Evolutionary conservation across 2,888 invertebrate genomes (phyloP).

Genomic region (Caprella mutica): DNA sequence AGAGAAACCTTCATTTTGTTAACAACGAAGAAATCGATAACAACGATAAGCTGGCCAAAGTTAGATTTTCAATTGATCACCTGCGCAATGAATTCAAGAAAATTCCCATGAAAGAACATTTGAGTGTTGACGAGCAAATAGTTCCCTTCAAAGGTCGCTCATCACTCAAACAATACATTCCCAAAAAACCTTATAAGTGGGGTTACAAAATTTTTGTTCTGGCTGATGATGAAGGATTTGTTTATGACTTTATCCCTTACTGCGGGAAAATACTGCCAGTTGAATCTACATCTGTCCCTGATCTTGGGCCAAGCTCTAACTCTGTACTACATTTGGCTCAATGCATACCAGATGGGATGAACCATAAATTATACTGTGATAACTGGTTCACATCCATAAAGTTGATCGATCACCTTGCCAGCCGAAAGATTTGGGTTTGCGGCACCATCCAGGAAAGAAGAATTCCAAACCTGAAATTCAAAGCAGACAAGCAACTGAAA

Average conservation of each 20-base stretch:
- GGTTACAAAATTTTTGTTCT: slow-evolving; percentile 3
- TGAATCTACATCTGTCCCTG: neutral
- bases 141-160: slow-evolving; percentile 10
- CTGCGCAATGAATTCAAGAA: too few species aligned
- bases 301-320: slow-evolving; percentile 1
- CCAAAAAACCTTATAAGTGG: slow-evolving; percentile 8
- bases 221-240: neutral
- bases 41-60: neutral
- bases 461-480: slow-evolving; percentile 7
- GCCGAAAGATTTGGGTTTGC: slow-evolving; percentile 14
- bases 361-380: neutral
- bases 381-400: slow-evolving; percentile 11
- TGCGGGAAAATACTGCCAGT: slow-evolving; percentile 1
- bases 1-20: slow-evolving; percentile 9
- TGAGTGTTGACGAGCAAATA: slow-evolving; percentile 7
- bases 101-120: neutral
- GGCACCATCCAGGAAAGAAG: slow-evolving; percentile 11
- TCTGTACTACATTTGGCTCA: slow-evolving; percentile 6
- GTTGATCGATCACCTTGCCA: slow-evolving; percentile 12
- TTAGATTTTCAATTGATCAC: slow-evolving; percentile 9
- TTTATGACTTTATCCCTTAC: slow-evolving; percentile 1
- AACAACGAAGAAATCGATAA: slow-evolving; percentile 2
- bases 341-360: neutral
- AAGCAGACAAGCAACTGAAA: slow-evolving; percentile 11
- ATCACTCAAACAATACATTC: slow-evolving; percentile 7